These are phyloP conservation scores for Pristionchus mayeri DNA, from an alignment of 2,888 invertebrate genomes.

Conservation along the genomic window DNA sequence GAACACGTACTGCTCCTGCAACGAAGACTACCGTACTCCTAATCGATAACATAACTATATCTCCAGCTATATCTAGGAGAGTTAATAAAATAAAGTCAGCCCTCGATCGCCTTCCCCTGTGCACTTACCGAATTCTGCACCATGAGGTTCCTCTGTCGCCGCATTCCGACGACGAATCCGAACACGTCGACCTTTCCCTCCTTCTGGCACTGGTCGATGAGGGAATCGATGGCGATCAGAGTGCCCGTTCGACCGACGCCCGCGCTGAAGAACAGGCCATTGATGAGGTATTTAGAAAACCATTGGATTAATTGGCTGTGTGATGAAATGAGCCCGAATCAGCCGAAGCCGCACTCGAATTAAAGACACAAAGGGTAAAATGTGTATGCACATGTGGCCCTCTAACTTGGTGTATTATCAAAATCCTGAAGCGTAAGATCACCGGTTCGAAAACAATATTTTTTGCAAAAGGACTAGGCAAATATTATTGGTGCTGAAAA, in stretches of 20 bases:
- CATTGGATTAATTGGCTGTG: no score
- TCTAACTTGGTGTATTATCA: no score
- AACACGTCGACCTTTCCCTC: slow-evolving; percentile 84
- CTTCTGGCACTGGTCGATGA: slow-evolving; percentile 86
- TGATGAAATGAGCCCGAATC: no score
- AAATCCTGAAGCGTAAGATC: no score
- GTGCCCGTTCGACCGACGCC: slow-evolving; percentile 96
- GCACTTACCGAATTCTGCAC: slow-evolving; percentile 90
- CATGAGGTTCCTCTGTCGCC: slow-evolving; percentile 92
- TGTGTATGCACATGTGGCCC: no score
- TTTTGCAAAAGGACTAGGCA: no score
- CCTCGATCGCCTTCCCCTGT: background rate
- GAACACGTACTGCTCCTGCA: slow-evolving; percentile 94
- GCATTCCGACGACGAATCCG: slow-evolving; percentile 90
- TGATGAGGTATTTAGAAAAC: no score
- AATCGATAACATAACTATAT: background rate
- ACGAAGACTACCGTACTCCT: background rate
- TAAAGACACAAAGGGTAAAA: no score
- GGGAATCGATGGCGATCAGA: slow-evolving; percentile 90
- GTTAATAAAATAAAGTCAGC: background rate
- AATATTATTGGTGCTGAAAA: no score
- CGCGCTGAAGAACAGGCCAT: slow-evolving; percentile 80
- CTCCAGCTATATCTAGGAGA: no score
- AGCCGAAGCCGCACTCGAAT: no score
- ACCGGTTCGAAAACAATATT: no score